phyloP scores from a whole-genome alignment of 2,797 vertebrate species.

The Cyprinodon diabolis region DNA sequence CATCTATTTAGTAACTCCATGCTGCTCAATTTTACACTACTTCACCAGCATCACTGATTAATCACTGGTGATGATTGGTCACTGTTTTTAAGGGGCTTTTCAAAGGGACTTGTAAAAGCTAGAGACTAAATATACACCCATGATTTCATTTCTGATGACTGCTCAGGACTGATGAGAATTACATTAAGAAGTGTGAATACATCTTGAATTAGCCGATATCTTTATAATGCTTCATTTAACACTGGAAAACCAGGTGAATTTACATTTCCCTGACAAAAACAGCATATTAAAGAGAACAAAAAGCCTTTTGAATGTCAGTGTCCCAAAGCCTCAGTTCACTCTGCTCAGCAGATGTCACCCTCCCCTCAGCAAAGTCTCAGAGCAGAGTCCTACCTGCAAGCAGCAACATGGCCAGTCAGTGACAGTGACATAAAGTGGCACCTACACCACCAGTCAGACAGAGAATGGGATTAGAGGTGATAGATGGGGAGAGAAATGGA shows the following conservation, averaged over 20 bases:
- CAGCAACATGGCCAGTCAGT: conserved; percentile 63
- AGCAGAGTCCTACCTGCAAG: conserved; percentile 57
- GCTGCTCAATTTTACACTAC: neutral
- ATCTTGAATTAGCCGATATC: neutral
- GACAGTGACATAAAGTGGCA: conserved; percentile 68
- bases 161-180: neutral
- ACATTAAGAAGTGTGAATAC: neutral
- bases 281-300: neutral
- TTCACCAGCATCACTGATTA: neutral
- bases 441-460: conserved; percentile 53
- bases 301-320: conserved; percentile 21
- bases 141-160: neutral
- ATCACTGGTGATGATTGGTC: neutral
- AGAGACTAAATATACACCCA: neutral
- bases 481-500: conserved; percentile 41
- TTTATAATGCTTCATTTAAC: neutral
- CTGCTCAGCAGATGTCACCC: conserved; percentile 72
- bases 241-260: neutral
- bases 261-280: neutral
- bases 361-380: conserved; percentile 60
- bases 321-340: conserved; percentile 46
- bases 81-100: neutral
- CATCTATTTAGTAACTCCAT: neutral
- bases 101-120: no score
- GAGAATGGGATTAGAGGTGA: conserved; percentile 49